Evolutionary conservation across 2,888 invertebrate genomes (phyloP).

Genomic region (Leucoma salicis): DNA sequence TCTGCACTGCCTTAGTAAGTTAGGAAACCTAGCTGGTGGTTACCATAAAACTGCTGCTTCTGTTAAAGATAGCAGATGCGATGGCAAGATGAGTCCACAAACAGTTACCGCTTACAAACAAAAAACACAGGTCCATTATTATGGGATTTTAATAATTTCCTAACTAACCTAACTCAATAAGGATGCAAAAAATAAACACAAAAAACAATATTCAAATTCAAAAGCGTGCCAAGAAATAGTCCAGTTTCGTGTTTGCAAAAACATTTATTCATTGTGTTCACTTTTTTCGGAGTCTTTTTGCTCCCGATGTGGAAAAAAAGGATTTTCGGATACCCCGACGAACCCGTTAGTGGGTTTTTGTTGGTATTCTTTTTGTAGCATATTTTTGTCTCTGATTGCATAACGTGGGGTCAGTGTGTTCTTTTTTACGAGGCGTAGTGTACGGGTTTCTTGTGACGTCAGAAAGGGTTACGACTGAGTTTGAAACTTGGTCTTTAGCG

Average conservation of each 20-base stretch:
- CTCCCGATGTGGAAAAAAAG: slow-evolving; percentile 60
- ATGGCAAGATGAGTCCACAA: too few relatives aligned
- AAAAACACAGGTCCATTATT: slow-evolving; percentile 1
- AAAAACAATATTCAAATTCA: slow-evolving; percentile 66
- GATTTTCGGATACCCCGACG: slow-evolving; percentile 42
- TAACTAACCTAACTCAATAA: slow-evolving; percentile 56
- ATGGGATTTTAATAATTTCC: slow-evolving; percentile 30
- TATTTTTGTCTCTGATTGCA: slow-evolving; percentile 4
- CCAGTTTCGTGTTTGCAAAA: slow-evolving; percentile 70
- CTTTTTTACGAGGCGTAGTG: neutral
- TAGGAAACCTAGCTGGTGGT: too few relatives aligned
- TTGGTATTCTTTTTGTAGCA: slow-evolving; percentile 23
- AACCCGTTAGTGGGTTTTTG: slow-evolving; percentile 74
- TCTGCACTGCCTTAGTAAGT: too few relatives aligned
- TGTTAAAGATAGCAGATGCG: too few relatives aligned
- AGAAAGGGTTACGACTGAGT: neutral
- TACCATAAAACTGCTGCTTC: too few relatives aligned
- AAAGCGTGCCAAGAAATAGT: slow-evolving; percentile 76
- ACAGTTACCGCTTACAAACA: too few relatives aligned
- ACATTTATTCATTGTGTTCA: slow-evolving; percentile 62
- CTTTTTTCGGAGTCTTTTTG: slow-evolving; percentile 68
- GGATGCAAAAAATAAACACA: slow-evolving; percentile 47
- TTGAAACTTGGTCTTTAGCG: too few relatives aligned
- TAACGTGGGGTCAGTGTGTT: neutral
- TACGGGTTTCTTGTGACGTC: neutral